These are phyloP conservation scores for Drosophila tanythrix DNA, from an alignment of 2,888 invertebrate species.

Conservation along the genomic window DNA sequence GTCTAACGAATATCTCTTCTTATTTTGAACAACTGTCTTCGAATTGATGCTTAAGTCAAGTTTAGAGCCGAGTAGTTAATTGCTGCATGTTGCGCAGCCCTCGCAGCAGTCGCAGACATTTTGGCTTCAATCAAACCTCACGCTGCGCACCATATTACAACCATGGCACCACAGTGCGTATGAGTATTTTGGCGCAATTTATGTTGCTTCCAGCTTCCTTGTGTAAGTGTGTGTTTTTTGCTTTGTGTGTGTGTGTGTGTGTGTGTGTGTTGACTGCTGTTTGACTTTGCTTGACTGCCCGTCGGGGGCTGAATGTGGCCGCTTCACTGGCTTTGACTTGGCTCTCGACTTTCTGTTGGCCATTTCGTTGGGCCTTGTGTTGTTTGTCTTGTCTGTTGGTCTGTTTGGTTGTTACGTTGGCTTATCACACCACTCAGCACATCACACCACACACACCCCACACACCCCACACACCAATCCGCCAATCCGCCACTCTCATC, in stretches of 20 bases:
- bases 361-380: constrained; percentile 46
- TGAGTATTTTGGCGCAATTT: constrained; percentile 58
- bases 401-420: constrained; percentile 12
- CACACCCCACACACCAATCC: constrained; percentile 20
- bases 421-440: constrained; percentile 20
- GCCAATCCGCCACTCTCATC: constrained; percentile 14
- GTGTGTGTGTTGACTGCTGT: constrained; percentile 38
- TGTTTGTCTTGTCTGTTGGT: constrained; percentile 32
- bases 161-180: constrained; percentile 48
- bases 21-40: neutral
- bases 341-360: constrained; percentile 41
- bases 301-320: constrained; percentile 32
- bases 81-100: constrained; percentile 38
- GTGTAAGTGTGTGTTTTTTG: constrained; percentile 11
- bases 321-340: constrained; percentile 17
- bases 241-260: neutral
- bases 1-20: neutral
- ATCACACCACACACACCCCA: neutral
- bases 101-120: constrained; percentile 50
- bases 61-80: neutral
- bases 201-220: constrained; percentile 48
- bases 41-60: neutral
- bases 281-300: constrained; percentile 58
- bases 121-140: constrained; percentile 61
- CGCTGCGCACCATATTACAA: constrained; percentile 42